Conservation (phyloP, 2,797 vertebrate species). For the Natrix natrix region DNA sequence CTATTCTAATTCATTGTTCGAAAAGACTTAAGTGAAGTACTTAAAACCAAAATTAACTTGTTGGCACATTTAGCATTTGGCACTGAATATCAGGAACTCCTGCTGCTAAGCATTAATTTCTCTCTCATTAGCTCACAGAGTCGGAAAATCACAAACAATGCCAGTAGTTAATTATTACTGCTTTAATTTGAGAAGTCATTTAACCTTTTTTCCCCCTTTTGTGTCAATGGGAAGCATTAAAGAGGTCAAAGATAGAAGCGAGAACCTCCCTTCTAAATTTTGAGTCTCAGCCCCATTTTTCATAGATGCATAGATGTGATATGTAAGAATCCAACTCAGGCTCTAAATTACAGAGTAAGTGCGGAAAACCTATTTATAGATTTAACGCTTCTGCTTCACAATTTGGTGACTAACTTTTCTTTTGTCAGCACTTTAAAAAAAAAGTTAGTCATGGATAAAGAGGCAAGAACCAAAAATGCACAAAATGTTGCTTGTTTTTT, state of each 20-base stretch:
- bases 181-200: conserved; percentile 66
- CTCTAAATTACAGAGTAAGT: conserved; percentile 32
- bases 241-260: conserved; percentile 48
- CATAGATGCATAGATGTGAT: conserved; percentile 12
- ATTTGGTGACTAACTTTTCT: conserved; percentile 37
- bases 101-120: conserved; percentile 69
- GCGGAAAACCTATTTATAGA: conserved; percentile 36
- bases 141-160: conserved; percentile 67
- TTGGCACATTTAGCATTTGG: conserved; percentile 63
- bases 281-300: conserved; percentile 18
- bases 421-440: conserved; percentile 1
- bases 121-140: conserved; percentile 63
- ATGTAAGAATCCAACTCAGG: neutral
- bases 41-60: conserved; percentile 64
- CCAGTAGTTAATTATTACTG: conserved; percentile 64
- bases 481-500: conserved; percentile 6
- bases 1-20: conserved; percentile 34
- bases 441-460: neutral
- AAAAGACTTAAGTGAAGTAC: conserved; percentile 59
- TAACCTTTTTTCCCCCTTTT: conserved; percentile 54
- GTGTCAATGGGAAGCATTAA: conserved; percentile 38
- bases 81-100: conserved; percentile 60
- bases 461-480: conserved; percentile 17
- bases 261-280: conserved; percentile 39
- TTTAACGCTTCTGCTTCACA: conserved; percentile 22